phyloP scores from a whole-genome alignment of 2,113 vertebrate genomes.

The Anolis sagrei region DNA sequence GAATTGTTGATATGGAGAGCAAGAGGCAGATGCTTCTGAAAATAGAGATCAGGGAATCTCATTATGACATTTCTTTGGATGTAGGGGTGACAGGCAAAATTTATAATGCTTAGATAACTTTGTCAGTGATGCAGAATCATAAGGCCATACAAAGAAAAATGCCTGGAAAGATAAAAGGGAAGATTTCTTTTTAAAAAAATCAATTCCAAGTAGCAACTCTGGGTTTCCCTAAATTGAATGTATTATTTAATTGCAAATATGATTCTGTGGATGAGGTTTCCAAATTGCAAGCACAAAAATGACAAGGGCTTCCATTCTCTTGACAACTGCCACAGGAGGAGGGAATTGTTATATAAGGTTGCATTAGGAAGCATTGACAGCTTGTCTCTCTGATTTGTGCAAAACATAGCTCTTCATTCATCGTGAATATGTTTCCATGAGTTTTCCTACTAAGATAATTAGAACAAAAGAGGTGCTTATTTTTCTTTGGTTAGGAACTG shows the following conservation, averaged over 20 bases:
- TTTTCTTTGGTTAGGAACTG: constrained; percentile 54
- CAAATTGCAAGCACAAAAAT: constrained; percentile 68
- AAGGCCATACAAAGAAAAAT: too few species aligned
- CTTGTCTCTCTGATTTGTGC: constrained; percentile 72
- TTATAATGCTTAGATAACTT: too few species aligned
- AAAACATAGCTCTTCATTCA: constrained; percentile 61
- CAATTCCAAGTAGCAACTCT: neutral
- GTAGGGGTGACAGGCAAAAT: too few species aligned
- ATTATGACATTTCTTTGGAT: too few species aligned
- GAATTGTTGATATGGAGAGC: neutral
- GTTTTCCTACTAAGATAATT: constrained; percentile 61
- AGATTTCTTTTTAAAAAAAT: neutral
- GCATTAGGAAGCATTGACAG: constrained; percentile 74
- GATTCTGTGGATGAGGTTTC: constrained; percentile 70
- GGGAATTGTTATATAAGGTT: constrained; percentile 69
- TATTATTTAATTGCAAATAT: constrained; percentile 69
- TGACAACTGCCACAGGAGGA: constrained; percentile 72
- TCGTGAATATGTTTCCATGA: constrained; percentile 54
- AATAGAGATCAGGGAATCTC: too few species aligned
- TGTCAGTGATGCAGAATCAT: too few species aligned
- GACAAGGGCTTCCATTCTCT: constrained; percentile 75
- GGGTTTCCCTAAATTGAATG: constrained; percentile 52
- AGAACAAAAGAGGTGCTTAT: constrained; percentile 59
- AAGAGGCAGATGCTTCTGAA: too few species aligned
- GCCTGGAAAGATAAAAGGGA: neutral